These are phyloP conservation scores for Ladona fulva DNA, from an alignment of 1,140 invertebrate species.

Conservation along the genomic window DNA sequence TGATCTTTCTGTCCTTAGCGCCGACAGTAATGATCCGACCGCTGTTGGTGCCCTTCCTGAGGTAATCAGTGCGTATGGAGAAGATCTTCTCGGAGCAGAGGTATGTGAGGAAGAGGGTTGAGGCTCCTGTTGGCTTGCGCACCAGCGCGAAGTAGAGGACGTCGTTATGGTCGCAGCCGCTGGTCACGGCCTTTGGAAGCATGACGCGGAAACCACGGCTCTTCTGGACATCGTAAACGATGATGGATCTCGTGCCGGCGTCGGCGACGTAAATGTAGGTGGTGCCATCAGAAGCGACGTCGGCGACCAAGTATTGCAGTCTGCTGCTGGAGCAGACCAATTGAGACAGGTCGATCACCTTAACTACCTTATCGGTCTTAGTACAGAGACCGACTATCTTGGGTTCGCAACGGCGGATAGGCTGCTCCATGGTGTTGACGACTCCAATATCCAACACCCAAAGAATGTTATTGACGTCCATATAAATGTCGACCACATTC, in stretches of 20 bases:
- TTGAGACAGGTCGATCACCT: slow-evolving; percentile 45
- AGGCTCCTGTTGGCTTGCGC: slow-evolving; percentile 38
- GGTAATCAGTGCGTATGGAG: slow-evolving; percentile 43
- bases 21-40: slow-evolving; percentile 46
- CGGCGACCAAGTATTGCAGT: slow-evolving; percentile 53
- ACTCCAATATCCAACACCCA: slow-evolving; percentile 60
- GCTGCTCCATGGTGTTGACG: slow-evolving; percentile 51
- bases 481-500: slow-evolving; percentile 47
- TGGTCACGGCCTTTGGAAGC: slow-evolving; percentile 40
- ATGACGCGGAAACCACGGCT: slow-evolving; percentile 45
- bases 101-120: slow-evolving; percentile 49
- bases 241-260: slow-evolving; percentile 48
- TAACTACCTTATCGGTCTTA: slow-evolving; percentile 47
- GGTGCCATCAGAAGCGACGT: slow-evolving; percentile 37
- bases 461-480: slow-evolving; percentile 44
- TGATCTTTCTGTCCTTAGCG: slow-evolving; percentile 43
- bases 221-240: slow-evolving; percentile 50
- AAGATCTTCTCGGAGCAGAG: slow-evolving; percentile 44
- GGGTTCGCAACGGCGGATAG: slow-evolving; percentile 50
- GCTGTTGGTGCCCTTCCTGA: slow-evolving; percentile 40
- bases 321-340: slow-evolving; percentile 43
- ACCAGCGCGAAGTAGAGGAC: slow-evolving; percentile 48
- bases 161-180: slow-evolving; percentile 35
- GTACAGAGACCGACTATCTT: slow-evolving; percentile 55
- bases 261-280: slow-evolving; percentile 50